Evolutionary conservation across 2,888 invertebrate species (phyloP).

Genomic region (Lumbricus terrestris): DNA sequence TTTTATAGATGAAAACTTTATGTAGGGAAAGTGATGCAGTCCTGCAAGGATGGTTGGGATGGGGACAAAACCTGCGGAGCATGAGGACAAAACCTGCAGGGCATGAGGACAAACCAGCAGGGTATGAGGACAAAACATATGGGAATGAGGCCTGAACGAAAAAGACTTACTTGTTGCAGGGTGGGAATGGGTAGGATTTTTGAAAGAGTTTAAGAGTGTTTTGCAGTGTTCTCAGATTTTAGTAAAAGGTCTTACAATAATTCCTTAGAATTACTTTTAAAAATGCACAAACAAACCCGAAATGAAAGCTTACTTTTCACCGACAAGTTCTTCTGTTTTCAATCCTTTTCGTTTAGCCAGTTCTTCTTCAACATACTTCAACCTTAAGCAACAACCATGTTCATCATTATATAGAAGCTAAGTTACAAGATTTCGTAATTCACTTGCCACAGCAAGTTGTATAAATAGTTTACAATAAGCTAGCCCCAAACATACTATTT

Average conservation of each 20-base stretch:
- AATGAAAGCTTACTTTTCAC: conserved; percentile 29
- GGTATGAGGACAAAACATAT: no score
- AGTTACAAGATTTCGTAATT: conserved; percentile 26
- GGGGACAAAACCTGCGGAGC: no score
- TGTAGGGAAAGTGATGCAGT: no score
- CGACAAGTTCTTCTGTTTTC: conserved; percentile 38
- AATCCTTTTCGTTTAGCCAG: conserved; percentile 78
- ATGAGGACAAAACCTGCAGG: no score
- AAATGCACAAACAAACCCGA: neutral
- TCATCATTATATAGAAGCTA: neutral
- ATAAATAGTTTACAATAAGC: neutral
- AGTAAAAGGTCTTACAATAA: neutral
- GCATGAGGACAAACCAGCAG: no score
- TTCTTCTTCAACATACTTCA: conserved; percentile 83
- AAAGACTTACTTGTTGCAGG: no score
- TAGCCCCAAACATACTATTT: neutral
- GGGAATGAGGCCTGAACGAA: no score
- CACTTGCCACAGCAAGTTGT: neutral
- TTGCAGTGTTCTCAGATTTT: no score
- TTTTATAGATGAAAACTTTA: no score
- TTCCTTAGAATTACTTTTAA: neutral
- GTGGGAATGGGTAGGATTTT: no score
- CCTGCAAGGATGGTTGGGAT: no score
- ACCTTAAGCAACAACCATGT: conserved; percentile 61
- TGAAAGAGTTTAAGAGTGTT: no score